Evolutionary conservation across 2,888 invertebrate genomes (phyloP), one percentile per base, ranked within the genome.

Genomic region (Cremastinae sp.): DNA sequence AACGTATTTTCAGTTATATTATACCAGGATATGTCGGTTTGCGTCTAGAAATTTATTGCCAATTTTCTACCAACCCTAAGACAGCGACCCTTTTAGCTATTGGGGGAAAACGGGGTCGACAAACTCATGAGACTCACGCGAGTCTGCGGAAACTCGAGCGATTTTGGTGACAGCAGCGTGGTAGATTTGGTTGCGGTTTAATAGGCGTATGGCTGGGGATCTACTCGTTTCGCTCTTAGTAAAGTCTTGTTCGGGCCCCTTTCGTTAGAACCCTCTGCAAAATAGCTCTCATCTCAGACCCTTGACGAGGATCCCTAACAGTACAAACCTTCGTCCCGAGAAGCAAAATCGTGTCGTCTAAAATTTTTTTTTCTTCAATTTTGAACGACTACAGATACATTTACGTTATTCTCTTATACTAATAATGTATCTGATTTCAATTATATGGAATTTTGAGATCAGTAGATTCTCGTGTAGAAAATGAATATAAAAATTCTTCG

Each of bases 221-320:
- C 49, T 58, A 12, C 45, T 56, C 18, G 47, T 37, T 56, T 28
- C 18, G 41, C 20, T 72, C 72, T 59, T 39, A 58, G 64, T 69
- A 49, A 41, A 41, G 49, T 47, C 68, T 45, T 20, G 43, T 43
- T 51, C 18, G 64, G 58, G 56, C 80, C 84, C 81, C 85, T 83
- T 81, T 80, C 83, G 83, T 84, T 85, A 85, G 79, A 80, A 80
- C 84, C 85, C 83, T 79, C 77, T 43, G 66, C 70, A 71, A 77
- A 79, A 83, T 69, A 65, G 74, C 74, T 73, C 53, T 53, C 58
- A 39, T 75, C 72, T 69, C 64, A 68, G 68, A 58, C 78, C 73
- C 68, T 69, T 16, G 45, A 49, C 39, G 45, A 28, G 55, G 45
- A 55, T 55, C 66, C 62, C 62, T 41, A 18, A 41, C 22, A 37